phyloP scores from a whole-genome alignment of 2,113 vertebrate species.

The Ursus arctos region DNA sequence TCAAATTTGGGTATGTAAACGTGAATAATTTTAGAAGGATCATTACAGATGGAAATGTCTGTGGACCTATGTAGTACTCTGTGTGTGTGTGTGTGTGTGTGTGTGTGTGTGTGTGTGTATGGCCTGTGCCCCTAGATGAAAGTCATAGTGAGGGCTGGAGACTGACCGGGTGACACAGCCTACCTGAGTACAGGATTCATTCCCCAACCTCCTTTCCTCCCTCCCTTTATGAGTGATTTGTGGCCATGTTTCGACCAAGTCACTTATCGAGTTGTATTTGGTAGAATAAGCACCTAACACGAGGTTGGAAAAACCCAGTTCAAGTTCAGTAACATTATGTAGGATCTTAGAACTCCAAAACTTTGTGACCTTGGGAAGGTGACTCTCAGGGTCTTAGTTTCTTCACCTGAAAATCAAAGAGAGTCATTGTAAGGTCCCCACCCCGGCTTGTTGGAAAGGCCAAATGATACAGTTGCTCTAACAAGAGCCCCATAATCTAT shows the following conservation, averaged over 20 bases:
- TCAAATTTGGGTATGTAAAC: background rate
- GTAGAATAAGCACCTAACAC: background rate
- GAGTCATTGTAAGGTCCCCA: too few relatives aligned
- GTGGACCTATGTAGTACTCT: background rate
- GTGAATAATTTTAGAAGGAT: background rate
- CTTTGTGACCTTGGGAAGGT: background rate
- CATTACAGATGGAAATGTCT: background rate
- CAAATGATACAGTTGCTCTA: background rate
- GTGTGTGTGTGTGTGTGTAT: background rate
- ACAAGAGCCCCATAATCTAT: background rate
- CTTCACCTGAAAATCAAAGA: background rate
- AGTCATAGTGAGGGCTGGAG: background rate
- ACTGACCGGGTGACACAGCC: accelerated
- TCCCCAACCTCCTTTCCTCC: accelerated
- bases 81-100: background rate
- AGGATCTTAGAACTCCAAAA: background rate
- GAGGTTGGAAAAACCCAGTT: background rate
- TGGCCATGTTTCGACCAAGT: background rate
- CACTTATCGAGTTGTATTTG: background rate
- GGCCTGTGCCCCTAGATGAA: background rate
- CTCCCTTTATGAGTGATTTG: background rate
- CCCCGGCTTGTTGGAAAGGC: background rate
- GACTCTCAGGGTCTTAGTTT: background rate
- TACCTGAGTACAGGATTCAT: background rate
- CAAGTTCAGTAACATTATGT: background rate